Base-by-base conservation (phyloP, 2,797 vertebrate genomes). In the Chelon auratus region DNA sequence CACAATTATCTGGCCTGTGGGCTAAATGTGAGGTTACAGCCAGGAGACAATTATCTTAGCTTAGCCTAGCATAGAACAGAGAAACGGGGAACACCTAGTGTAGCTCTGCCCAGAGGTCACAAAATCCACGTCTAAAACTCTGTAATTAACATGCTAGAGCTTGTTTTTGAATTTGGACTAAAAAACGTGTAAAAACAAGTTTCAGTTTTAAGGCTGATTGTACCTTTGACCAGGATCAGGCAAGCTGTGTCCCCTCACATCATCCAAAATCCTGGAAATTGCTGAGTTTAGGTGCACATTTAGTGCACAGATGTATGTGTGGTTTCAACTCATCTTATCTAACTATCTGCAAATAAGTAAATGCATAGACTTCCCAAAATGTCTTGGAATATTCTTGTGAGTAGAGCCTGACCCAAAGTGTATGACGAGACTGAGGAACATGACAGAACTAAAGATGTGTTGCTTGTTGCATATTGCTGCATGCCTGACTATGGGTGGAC, bases 401-500 rank as follows among this genome's bases (percentile, higher is more conserved):
- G 50, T 18, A 55, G 18, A 18, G 9, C 20, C 48, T 48, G 45
- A 48, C 69, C 17, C 26, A 47, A 17, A 62, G 33, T 40, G 14
- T 48, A 37, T 51, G 50, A 77, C 30, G 20, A 68, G 43, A 67
- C 40, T 26, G 22, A 81, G 55, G 63, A 70, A 50, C 62, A 43
- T 47, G 0, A 14, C 10, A 36, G 22, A 67, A 83, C 64, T 78
- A 39, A 63, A 68, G 84, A 85, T 77, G 68, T 83, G 79, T 75
- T 90, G 75, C 65, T 56, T 67, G 61, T 59, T 77, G 52, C 72
- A 26, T 53, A 80, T 37, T 80, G 77, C 79, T 83, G 85, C 87
- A 84, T 93, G 86, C 86, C 86, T 89, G 79, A 52, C 76, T 80
- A 51, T 68, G 80, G 88, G 85, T 89, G 83, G 92, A 93, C 91